phyloP scores from a whole-genome alignment of 2,113 vertebrate genomes.

The Orthochromis indermauri region DNA sequence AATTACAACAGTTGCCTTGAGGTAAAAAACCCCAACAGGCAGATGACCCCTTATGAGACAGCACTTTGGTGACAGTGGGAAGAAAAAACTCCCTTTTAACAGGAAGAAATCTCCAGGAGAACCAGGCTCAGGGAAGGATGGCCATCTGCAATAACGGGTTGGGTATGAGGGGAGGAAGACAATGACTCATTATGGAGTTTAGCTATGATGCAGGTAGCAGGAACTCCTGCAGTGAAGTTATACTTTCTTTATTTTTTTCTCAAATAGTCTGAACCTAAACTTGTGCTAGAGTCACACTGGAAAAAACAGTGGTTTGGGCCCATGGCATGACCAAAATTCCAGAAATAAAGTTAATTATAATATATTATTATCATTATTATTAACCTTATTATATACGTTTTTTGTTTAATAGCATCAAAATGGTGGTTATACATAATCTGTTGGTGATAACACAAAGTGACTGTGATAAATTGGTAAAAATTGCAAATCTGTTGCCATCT shows the following conservation, averaged over 20 bases:
- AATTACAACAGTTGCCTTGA: neutral
- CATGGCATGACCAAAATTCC: neutral
- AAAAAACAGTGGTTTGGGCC: neutral
- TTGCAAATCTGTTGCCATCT: neutral
- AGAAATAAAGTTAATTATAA: neutral
- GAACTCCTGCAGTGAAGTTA: neutral
- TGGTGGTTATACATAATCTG: neutral
- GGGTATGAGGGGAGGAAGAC: neutral
- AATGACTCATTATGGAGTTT: neutral
- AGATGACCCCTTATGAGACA: neutral
- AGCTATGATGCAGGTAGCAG: neutral
- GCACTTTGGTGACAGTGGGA: neutral
- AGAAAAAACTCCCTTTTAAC: neutral
- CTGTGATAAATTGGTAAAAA: neutral
- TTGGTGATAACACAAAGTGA: neutral
- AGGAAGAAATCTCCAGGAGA: neutral
- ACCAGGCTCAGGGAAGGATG: neutral
- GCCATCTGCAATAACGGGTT: neutral
- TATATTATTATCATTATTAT: neutral
- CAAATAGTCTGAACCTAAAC: neutral
- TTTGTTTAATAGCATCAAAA: neutral
- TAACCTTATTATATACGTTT: neutral
- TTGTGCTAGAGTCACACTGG: neutral
- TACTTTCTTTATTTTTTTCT: neutral
- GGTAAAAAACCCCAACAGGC: neutral